Percentiles rank a stretch among this genome's conserved stretches.
Conservation (phyloP, 2,797 vertebrate genomes). For the Steatocranus sp. region DNA sequence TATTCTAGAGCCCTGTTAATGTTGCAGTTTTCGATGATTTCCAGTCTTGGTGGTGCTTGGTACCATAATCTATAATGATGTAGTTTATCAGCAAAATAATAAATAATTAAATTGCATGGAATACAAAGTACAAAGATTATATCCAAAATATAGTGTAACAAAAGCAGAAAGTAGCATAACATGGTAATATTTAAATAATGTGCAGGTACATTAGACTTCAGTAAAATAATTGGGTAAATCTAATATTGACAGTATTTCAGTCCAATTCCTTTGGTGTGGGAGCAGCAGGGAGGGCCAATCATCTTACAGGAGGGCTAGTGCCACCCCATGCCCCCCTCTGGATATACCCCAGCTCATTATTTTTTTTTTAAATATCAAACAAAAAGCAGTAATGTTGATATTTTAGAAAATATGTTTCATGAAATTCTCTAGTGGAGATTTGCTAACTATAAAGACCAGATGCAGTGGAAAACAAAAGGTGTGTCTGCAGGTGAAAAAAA, state of each 20-base stretch:
- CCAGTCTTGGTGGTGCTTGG: background rate
- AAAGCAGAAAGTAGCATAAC: background rate
- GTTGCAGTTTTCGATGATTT: background rate
- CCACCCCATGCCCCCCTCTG: background rate
- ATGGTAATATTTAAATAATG: background rate
- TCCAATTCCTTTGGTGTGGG: background rate
- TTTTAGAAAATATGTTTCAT: background rate
- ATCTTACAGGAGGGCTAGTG: background rate
- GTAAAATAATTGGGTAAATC: background rate
- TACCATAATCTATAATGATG: background rate
- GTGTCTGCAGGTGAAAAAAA: background rate
- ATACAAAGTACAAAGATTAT: background rate
- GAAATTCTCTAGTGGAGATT: background rate
- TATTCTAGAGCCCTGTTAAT: no score
- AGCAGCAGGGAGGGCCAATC: background rate
- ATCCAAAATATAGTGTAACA: background rate
- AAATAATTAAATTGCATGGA: background rate
- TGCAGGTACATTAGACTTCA: background rate
- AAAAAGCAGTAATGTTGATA: background rate
- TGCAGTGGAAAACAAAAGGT: background rate
- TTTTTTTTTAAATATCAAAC: fast-evolving
- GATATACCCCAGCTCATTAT: background rate
- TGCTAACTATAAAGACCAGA: background rate
- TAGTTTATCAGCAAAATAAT: background rate
- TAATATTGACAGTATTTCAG: background rate